phyloP scores from a whole-genome alignment of 2,797 vertebrate species.

The Amblyopsis hoosieri region DNA sequence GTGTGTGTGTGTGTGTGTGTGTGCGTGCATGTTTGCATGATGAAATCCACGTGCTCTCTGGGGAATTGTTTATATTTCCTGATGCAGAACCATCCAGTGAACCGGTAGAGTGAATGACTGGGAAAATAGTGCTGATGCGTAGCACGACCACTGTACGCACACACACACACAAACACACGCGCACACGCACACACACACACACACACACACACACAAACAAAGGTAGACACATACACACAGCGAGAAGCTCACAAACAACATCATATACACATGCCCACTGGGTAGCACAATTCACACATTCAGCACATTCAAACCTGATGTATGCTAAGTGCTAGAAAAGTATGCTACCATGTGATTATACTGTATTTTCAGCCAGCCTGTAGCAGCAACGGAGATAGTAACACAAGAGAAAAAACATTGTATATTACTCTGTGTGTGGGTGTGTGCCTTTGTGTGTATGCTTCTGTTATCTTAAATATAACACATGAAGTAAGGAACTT shows the following conservation, averaged over 20 bases:
- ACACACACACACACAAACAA: slow-evolving; percentile 3
- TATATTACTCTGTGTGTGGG: background rate
- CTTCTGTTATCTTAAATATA: too few relatives aligned
- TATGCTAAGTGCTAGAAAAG: slow-evolving; percentile 37
- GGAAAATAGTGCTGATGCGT: slow-evolving; percentile 64
- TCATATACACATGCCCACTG: slow-evolving; percentile 15
- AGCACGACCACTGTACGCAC: slow-evolving; percentile 19
- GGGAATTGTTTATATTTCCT: slow-evolving; percentile 56
- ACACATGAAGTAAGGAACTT: too few relatives aligned
- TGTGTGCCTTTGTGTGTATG: background rate
- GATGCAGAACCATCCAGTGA: slow-evolving; percentile 36
- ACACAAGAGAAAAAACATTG: background rate
- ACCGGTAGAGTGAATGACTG: slow-evolving; percentile 38
- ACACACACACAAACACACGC: background rate
- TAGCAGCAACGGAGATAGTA: background rate
- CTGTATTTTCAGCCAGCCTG: background rate
- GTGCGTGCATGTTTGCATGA: slow-evolving; percentile 6
- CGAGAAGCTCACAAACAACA: slow-evolving; percentile 6
- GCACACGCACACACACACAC: slow-evolving; percentile 1
- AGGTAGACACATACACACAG: background rate
- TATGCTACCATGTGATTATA: slow-evolving; percentile 12
- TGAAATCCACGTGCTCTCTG: slow-evolving; percentile 16
- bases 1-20: slow-evolving; percentile 12
- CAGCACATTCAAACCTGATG: slow-evolving; percentile 5
- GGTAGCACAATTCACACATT: background rate